Evolutionary conservation across 2,113 vertebrate species (phyloP), one percentile per base, ranked within the genome.

Genomic region (Rhadina sibilatrix): DNA sequence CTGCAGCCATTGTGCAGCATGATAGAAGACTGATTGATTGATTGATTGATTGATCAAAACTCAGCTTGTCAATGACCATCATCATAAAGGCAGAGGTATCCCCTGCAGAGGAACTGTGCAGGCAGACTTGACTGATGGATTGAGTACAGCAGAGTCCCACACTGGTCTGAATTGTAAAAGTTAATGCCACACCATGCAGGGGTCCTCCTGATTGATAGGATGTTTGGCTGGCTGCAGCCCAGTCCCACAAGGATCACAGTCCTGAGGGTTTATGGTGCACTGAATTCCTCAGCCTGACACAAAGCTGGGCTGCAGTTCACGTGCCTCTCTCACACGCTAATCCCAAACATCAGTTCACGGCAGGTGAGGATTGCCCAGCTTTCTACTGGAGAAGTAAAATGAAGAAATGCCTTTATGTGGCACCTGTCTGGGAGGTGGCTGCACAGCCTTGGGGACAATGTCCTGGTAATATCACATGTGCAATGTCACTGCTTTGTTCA

Each of bases 31-130:
- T 35, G 78, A 87, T 2, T 86, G 90, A 96, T 49, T 63, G 82
- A 95, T 94, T n/a, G 83, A 85, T 3, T 86, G 90, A 95, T 53
- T 60, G 82, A 95, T 94, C 88, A 72, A 83, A 71, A 24, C 71
- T 78, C 88, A 68, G 37, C 53, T 84, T 78, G 84, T 93, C 94
- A 96, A 42, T 94, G 88, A 79, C 31, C 66, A 81, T 54, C 70
- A 68, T 46, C 52, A 68, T 50, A 94, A 96, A 95, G 59, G 54
- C 23, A 78, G 94, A 76, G 71, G 65, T 63, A 53, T 64, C 61
- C 87, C 84, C 93, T 68, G 86, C 3, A 2, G 80, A 81, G 90
- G 77, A 68, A 4, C 81, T 40, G 87, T 52, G 56, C 50, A 49
- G 90, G 50, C 82, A 93, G 52, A 65, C 44, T 50, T 90, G 79